Percentiles rank a stretch among this genome's conserved stretches.
These are phyloP conservation scores for Labroides dimidiatus DNA, from an alignment of 2,797 vertebrate genomes.

Conservation along the genomic window DNA sequence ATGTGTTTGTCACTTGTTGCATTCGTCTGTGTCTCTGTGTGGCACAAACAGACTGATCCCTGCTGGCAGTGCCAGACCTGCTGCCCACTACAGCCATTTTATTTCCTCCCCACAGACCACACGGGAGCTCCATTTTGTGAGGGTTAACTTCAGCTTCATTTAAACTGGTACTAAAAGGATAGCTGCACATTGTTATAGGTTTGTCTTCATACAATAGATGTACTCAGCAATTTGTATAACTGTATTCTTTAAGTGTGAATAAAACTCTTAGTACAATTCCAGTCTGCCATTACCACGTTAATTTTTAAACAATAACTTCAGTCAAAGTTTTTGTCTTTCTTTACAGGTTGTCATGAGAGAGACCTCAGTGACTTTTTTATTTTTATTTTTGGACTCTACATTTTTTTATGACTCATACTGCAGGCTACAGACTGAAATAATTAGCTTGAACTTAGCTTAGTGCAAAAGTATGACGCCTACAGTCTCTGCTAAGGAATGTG, in stretches of 20 bases:
- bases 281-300: not conserved
- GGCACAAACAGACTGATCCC: slow-evolving; percentile 38
- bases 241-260: not conserved
- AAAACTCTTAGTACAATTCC: not conserved
- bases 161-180: not conserved
- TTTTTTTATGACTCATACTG: no score
- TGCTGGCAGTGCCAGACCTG: slow-evolving; percentile 51
- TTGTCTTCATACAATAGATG: not conserved
- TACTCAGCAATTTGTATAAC: not conserved
- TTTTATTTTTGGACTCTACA: no score
- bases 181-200: not conserved
- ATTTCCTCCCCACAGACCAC: slow-evolving; percentile 49
- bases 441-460: no score
- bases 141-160: not conserved
- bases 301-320: not conserved
- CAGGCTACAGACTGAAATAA: no score
- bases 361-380: no score
- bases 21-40: slow-evolving; percentile 36
- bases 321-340: not conserved
- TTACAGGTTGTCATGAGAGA: no score
- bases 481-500: no score
- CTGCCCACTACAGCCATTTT: slow-evolving; percentile 76
- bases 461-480: no score
- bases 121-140: slow-evolving; percentile 70
- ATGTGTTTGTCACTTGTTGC: not conserved